phyloP scores from a whole-genome alignment of 1,140 invertebrate species.

The Pissodes strobi region DNA sequence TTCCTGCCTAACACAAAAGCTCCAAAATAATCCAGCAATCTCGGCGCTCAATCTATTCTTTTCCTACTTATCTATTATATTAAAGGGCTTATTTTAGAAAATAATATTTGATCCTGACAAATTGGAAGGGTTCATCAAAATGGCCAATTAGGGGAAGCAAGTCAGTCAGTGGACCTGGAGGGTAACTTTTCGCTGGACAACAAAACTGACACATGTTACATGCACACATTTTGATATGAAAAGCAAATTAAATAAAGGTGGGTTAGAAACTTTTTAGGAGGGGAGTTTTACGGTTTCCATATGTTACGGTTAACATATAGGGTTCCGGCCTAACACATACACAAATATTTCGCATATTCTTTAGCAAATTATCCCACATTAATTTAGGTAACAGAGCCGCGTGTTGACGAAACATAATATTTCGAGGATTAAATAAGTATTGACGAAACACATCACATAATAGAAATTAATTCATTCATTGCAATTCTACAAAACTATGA shows the following conservation, averaged over 20 bases:
- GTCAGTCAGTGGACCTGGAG: slow-evolving; percentile 23
- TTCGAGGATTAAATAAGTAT: too few species aligned
- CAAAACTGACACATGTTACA: slow-evolving; percentile 35
- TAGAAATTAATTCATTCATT: too few species aligned
- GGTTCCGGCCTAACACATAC: too few species aligned
- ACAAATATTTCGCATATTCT: too few species aligned
- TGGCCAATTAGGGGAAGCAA: slow-evolving; percentile 22
- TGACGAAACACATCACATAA: too few species aligned
- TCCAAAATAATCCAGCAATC: too few species aligned
- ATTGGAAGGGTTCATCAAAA: slow-evolving; percentile 37
- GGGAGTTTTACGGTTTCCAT: background rate
- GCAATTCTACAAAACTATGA: too few species aligned
- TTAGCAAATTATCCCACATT: too few species aligned
- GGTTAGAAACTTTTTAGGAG: slow-evolving; percentile 11
- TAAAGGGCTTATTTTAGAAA: slow-evolving; percentile 26
- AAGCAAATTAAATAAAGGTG: slow-evolving; percentile 30
- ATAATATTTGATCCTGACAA: slow-evolving; percentile 36
- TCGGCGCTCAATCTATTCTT: slow-evolving; percentile 9
- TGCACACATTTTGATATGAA: slow-evolving; percentile 30
- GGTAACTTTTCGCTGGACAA: slow-evolving; percentile 21
- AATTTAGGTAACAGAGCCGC: too few species aligned
- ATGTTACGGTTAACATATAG: too few species aligned
- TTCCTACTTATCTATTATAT: slow-evolving; percentile 15
- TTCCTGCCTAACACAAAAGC: too few species aligned
- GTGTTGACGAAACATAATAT: too few species aligned